phyloP scores from a whole-genome alignment of 2,888 invertebrate genomes.

The Pelosia muscerda region DNA sequence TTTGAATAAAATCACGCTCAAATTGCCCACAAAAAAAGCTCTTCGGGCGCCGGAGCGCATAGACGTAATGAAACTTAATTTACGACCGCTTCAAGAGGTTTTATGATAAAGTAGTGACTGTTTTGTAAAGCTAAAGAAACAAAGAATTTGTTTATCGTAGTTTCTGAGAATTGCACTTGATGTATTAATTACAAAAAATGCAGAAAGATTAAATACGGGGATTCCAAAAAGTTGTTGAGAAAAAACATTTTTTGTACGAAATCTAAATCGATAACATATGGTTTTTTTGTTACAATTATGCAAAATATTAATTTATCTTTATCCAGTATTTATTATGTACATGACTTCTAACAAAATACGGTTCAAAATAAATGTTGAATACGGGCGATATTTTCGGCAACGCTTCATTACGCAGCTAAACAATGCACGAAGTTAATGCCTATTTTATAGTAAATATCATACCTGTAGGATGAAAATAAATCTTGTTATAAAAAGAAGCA shows the following conservation, averaged over 20 bases:
- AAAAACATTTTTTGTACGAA: neutral
- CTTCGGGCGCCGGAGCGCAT: too few species aligned
- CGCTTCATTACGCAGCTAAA: neutral
- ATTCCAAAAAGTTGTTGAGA: neutral
- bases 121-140: too few species aligned
- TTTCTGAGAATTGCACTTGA: too few species aligned
- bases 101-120: too few species aligned
- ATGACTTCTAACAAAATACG: neutral
- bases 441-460: neutral
- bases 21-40: too few species aligned
- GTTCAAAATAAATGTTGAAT: slow-evolving; percentile 21
- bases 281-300: neutral
- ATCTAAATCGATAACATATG: too few species aligned
- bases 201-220: too few species aligned
- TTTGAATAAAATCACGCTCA: too few species aligned
- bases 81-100: too few species aligned
- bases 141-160: too few species aligned
- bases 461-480: neutral
- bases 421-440: neutral
- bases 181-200: too few species aligned
- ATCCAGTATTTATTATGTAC: slow-evolving; percentile 2
- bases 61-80: too few species aligned
- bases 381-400: neutral
- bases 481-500: neutral
- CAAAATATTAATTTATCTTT: neutral